Base-by-base conservation (phyloP, 1,140 invertebrate genomes). In the Solen grandis region DNA sequence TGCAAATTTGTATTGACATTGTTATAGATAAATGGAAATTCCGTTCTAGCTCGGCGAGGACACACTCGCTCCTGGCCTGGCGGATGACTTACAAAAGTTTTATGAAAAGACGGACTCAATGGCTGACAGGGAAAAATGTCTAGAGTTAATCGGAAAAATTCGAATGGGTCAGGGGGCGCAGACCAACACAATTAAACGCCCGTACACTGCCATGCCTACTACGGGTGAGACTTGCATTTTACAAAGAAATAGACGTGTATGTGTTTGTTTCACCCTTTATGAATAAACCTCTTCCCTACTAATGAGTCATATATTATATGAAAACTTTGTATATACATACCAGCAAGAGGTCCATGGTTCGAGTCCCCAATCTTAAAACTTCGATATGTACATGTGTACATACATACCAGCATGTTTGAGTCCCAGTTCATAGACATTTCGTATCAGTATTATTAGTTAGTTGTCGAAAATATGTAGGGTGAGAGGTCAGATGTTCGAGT, bases 31-130 rank as follows among this genome's bases (percentile, higher is more conserved):
- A 46, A 46, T 19, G 8, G 8, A 8, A 10, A 10, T 46, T 10
- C 41, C 41, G 41, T 85, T 72, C 79, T 77, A 90, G 89, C 36
- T 90, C n/a, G 89, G 87, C 0, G 87, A 88, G 29, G 84, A 88
- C 46, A 82, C 85, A 1, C 62, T 90, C n/a, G 84, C 85, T 2
- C 82, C 78, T 13, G 82, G 83, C 5, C 80, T 90, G 41, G 59
- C 82, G 1, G 84, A 81, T 36, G 84, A 89, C 68, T 74, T 90
- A 36, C 84, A 89, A 62, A 77, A 85, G 5, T 90, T 84, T 68
- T 89, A 89, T 72, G 81, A 87, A 22, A 88, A 88, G 65, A 84
- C 88, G 16, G 81, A 84, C 41, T 78, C 82, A 22, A 33, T 77
- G 22, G 54, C 25, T 16, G 88, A 90, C 59, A 84, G 74, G 27